A percentile compares a stretch with the other conserved stretches of the same genome.
These are phyloP conservation scores for Brachypalpus laphriformis DNA, from an alignment of 2,888 invertebrate species.

Conservation along the genomic window DNA sequence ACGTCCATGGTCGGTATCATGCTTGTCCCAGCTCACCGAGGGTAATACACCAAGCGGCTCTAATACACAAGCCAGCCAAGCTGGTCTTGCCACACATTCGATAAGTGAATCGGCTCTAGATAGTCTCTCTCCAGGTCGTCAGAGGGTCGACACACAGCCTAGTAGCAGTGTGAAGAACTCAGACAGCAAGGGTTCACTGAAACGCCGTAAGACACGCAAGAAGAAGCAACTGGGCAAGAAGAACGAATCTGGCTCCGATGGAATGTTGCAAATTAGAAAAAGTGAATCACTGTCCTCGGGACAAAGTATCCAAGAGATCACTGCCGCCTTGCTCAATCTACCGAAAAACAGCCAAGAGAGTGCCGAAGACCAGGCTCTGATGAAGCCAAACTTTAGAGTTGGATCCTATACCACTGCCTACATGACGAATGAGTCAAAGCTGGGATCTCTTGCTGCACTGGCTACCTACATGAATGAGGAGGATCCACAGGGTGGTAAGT, in stretches of 20 bases:
- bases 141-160: constrained; percentile 76
- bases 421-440: constrained; percentile 79
- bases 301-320: constrained; percentile 85
- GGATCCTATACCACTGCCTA: constrained; percentile 84
- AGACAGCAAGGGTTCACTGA: constrained; percentile 82
- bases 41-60: constrained; percentile 80
- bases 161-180: constrained; percentile 77
- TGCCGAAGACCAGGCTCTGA: constrained; percentile 85
- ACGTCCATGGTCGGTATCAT: constrained; percentile 95
- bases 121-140: constrained; percentile 85
- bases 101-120: constrained; percentile 95
- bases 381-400: constrained; percentile 87
- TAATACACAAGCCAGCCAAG: constrained; percentile 79
- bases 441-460: constrained; percentile 82
- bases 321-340: constrained; percentile 82
- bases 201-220: constrained; percentile 81
- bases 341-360: constrained; percentile 83
- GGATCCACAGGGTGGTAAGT: constrained; percentile 78
- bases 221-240: constrained; percentile 80
- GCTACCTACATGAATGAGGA: constrained; percentile 80
- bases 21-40: constrained; percentile 89
- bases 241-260: constrained; percentile 86
- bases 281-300: constrained; percentile 84
- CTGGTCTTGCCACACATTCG: constrained; percentile 87
- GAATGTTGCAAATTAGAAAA: constrained; percentile 85